Evolutionary conservation across 2,113 vertebrate species (phyloP).

Genomic region (Hoplias malabaricus): DNA sequence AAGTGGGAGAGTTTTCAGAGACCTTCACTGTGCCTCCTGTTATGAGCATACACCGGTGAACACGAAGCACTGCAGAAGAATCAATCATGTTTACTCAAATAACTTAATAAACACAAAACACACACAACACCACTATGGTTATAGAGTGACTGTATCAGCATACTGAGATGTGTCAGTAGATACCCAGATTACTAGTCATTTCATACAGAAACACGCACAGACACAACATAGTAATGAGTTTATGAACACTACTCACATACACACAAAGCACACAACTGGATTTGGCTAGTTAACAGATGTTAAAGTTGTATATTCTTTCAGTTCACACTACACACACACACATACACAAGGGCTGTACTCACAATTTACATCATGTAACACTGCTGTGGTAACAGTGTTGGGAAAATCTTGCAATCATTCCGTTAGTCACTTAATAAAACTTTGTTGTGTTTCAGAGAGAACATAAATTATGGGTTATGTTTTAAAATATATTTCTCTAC

Average conservation of each 20-base stretch:
- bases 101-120: neutral
- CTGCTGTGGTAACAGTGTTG: no score
- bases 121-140: neutral
- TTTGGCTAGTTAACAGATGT: neutral
- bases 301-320: neutral
- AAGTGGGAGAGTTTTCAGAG: slow-evolving; percentile 54
- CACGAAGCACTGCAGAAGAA: slow-evolving; percentile 28
- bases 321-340: neutral
- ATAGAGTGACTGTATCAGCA: slow-evolving; percentile 36
- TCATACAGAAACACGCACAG: neutral
- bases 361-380: slow-evolving; percentile 9
- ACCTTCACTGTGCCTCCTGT: slow-evolving; percentile 65
- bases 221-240: neutral
- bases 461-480: no score
- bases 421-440: no score
- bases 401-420: no score
- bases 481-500: no score
- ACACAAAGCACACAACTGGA: neutral
- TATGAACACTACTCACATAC: neutral
- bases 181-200: slow-evolving; percentile 46
- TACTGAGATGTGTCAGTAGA: slow-evolving; percentile 43
- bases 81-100: slow-evolving; percentile 1
- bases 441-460: no score
- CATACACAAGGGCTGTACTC: slow-evolving; percentile 19
- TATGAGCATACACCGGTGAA: slow-evolving; percentile 37